Evolutionary conservation across 2,888 invertebrate species (phyloP), one percentile per base, ranked within the genome.

Genomic region (Drosophila buzzatii): DNA sequence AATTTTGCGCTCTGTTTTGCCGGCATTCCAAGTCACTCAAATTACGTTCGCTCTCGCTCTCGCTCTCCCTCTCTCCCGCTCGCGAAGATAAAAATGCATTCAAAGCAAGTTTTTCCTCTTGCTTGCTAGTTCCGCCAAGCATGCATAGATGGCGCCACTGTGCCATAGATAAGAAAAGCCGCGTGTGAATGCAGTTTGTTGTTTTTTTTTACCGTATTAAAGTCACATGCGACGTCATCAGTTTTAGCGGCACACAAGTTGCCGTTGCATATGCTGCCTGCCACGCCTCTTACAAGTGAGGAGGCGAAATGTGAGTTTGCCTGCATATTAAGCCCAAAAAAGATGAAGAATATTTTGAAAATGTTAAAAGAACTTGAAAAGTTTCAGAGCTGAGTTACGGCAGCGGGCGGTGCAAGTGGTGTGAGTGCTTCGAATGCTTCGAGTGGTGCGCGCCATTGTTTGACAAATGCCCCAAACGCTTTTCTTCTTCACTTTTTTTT

Each of bases 201-300:
- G 63, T 41, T 37, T 45, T 52, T n/a, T 37, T 70, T 62, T 16
- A 31, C 61, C 6, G 37, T 9, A 27, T 51, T 35, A 51, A 39
- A 39, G 53, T 39, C 75, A 81, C 81, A 79, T 83, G 86, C 89
- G 68, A 76, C 79, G 76, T 89, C 86, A 89, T 89, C 89, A 86
- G 74, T 85, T 89, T 81, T 73, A 86, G 84, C 70, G 89, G 27
- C 23, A 23, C 23, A 23, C 84, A 83, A 89, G 87, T 89, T 89
- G 75, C 81, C 82, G 82, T 57, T 62, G 83, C 87, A 89, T 85
- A 84, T 82, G 88, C 66, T 52, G 72, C 65, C 69, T 45, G 75
- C 66, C 76, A 89, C 89, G 79, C 87, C 85, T 80, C 67, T 27
- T 6, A 65, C 84, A 73, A 81, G 84, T 84, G 63, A 47, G 35